Evolutionary conservation across 2,113 vertebrate genomes (phyloP), one percentile per base, ranked within the genome.

Genomic region (Paradoxurus hermaphroditus): DNA sequence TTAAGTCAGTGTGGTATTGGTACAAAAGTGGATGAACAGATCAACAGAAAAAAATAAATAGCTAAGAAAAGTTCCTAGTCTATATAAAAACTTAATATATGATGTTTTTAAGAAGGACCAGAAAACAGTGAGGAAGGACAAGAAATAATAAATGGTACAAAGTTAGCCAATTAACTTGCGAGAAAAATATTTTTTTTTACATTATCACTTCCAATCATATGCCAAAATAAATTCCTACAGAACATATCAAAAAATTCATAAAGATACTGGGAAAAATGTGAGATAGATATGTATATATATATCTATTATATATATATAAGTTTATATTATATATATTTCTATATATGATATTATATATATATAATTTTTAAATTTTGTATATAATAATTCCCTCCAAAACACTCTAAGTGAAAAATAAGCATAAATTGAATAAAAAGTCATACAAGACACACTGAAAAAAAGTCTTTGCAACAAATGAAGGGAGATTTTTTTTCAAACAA

Each of bases 161-260:
- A 75, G 15, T 62, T 41, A 95, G 62, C 41, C 62, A 90, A 96
- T 41, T 53, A 86, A 78, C 27, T 49, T 84, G 15, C 29, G 81
- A 94, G 56, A 88, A 96, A 97, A 91, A 70, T 29, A 49, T 23
- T 49, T 91, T 49, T 91, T 56, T 90, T 67, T 84, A 79, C 53
- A 85, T 72, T 53, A 16, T 70, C 75, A 89, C 19, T 5, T 84
- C 82, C 39, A 65, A 91, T 5, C 6, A 89, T n/a, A 91, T 82
- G 51, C 11, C n/a, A 91, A 92, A 96, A 96, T 95, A 67, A 91
- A 91, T 91, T 95, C 23, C 23, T 63, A 75, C 93, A 79, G 46
- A 96, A 65, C 68, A 18, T 39, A 73, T 86, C 63, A 15, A 95
- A 96, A 89, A 51, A 29, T 87, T 92, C 39, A 86, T 72, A 72